Base-by-base conservation (phyloP, 2,797 vertebrate species). In the Lutjanus argentimaculatus region DNA sequence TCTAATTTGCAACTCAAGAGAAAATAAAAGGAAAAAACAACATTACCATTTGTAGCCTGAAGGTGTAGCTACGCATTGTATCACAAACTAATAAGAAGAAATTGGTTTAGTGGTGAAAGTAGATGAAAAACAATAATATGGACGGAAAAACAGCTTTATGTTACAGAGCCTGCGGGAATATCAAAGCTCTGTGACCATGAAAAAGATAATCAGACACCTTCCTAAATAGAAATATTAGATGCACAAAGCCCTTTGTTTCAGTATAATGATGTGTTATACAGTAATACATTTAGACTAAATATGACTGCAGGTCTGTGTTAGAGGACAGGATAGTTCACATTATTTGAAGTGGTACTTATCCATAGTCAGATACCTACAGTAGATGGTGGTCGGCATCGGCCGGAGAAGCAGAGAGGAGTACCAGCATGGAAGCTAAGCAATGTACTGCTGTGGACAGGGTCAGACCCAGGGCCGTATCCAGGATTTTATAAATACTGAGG, bases 11-110 rank as follows among this genome's bases (percentile, higher is more conserved):
- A 14, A 62, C 40, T 49, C 14, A 30, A 69, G 64, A 85, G 48
- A 71, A 77, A 83, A 82, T 67, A 48, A 49, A 82, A 80, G 52
- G 40, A 71, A 79, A 79, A 77, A 82, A 67, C 72, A 86, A 67
- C 70, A 86, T 84, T 84, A 76, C 4, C 22, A 69, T 70, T 70
- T 69, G 53, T 46, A 49, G 67, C 89, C 76, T 63, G 55, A 67
- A 79, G 90, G 55, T 65, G 22, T 62, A 66, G 51, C 63, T 69
- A n/a, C 58, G 56, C 59, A n/a, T 56, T 68, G 48, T 62, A 81
- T 75, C 2, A 22, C 71, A 77, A 89, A 40, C 72, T 51, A 77
- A 85, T 85, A 79, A 77, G 74, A 48, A 75, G 74, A 75, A 80
- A 73, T 67, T 66, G 36, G n/a, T 80, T 84, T 72, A 51, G 46